Base-by-base conservation (phyloP, 2,797 vertebrate genomes). In the Galaxias olidus region DNA sequence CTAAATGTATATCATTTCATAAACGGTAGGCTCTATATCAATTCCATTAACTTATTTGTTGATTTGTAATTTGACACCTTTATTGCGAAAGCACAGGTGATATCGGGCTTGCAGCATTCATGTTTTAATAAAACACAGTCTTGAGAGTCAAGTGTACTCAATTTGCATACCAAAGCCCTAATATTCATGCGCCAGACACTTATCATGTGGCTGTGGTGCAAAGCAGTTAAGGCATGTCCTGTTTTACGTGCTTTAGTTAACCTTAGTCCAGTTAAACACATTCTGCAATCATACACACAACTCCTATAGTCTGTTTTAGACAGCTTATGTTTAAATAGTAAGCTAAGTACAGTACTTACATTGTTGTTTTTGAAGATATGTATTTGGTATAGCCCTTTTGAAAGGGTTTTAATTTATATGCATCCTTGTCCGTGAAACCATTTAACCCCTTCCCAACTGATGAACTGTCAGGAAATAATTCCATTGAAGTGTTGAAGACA, bases 201-300 rank as follows among this genome's bases (percentile, higher is more conserved):
- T 30, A 15, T 6, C 20, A 14, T 10, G 15, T 62, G 10, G n/a
- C n/a, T 20, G n/a, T 10, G 14, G 49, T 14, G n/a, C 50, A 3
- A 19, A 10, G 66, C 59, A 41, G 9, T 47, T 49, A 49, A 61
- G 53, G 72, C 72, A 73, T 75, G 68, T 77, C 70, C 61, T 50
- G 43, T 74, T 68, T 50, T 4, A 56, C 8, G 1, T 63, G 48
- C 62, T 69, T 80, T 59, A 69, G 61, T 68, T 74, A 63, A 69
- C 74, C 4, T 5, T 58, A 69, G 62, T 20, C 40, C 61, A 4
- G 6, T 48, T 48, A 69, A 68, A 67, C 68, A 73, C 61, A 77
- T 61, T 69, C 40, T 65, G 42, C 19, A 30, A 30, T 30, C 30
- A 30, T 2, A 30, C 30, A 30, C 3, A 30, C 6, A 30, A 30